Evolutionary conservation across 2,797 vertebrate species (phyloP).

Genomic region (Schizothorax lantsangensis): DNA sequence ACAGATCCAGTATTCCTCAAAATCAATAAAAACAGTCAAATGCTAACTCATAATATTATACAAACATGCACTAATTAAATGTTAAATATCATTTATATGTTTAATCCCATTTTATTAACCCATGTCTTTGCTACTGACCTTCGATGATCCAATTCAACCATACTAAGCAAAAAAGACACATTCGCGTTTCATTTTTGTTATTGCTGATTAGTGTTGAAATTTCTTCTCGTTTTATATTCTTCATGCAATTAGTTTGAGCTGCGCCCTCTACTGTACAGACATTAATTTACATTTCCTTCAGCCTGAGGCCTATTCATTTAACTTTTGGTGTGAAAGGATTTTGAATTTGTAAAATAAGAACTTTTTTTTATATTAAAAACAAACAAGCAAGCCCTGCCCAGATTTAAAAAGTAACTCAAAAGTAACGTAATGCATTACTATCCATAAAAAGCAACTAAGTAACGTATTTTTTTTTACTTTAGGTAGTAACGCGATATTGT

Average conservation of each 20-base stretch:
- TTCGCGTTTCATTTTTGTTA: too few relatives aligned
- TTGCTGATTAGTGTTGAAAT: too few relatives aligned
- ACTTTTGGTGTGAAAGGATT: not conserved
- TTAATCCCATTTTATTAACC: too few relatives aligned
- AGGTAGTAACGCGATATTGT: too few relatives aligned
- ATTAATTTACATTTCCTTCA: not conserved
- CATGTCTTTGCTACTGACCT: not conserved
- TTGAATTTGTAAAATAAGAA: too few relatives aligned
- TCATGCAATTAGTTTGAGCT: not conserved
- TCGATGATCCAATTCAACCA: not conserved
- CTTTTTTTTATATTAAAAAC: not conserved
- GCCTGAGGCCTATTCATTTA: not conserved
- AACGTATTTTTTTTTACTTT: too few relatives aligned
- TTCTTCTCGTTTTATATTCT: too few relatives aligned
- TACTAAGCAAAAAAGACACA: not conserved
- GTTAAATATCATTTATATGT: not conserved
- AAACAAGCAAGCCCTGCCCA: not conserved
- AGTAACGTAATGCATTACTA: too few relatives aligned
- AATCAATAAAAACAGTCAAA: not conserved
- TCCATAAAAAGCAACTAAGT: too few relatives aligned
- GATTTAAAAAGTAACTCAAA: not conserved
- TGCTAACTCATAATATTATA: not conserved
- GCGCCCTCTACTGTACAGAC: too few relatives aligned
- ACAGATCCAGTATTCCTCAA: not conserved
- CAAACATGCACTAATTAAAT: not conserved